phyloP scores from a whole-genome alignment of 92 coral and sea anemone genomes.

The Nematostella vectensis region DNA sequence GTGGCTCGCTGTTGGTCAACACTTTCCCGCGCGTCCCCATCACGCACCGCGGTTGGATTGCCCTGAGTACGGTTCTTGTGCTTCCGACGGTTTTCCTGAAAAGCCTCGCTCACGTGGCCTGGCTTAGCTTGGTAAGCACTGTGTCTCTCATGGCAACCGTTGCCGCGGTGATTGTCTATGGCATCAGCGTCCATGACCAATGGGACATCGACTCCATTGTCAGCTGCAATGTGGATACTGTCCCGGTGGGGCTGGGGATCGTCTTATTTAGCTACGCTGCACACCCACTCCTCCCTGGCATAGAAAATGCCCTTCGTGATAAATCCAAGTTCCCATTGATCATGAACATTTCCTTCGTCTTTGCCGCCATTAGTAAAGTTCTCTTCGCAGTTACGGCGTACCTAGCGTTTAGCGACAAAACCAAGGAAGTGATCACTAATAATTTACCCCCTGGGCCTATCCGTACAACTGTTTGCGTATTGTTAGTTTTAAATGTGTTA shows the following conservation, averaged over 20 bases:
- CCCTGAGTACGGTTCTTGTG: slow-evolving; percentile 28
- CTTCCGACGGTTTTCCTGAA: slow-evolving; percentile 46
- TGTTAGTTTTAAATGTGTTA: slow-evolving; percentile 48
- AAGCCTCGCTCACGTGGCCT: slow-evolving; percentile 42
- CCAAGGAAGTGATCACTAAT: slow-evolving; percentile 45
- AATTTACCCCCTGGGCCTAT: slow-evolving; percentile 39
- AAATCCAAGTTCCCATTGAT: slow-evolving; percentile 30
- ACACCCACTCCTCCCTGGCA: slow-evolving; percentile 49
- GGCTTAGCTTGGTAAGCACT: slow-evolving; percentile 52
- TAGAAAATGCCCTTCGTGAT: slow-evolving; percentile 41
- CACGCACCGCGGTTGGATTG: slow-evolving; percentile 35
- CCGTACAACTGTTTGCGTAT: slow-evolving; percentile 27
- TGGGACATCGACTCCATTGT: slow-evolving; percentile 37
- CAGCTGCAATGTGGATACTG: slow-evolving; percentile 29
- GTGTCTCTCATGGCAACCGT: slow-evolving; percentile 37
- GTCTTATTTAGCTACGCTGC: slow-evolving; percentile 57
- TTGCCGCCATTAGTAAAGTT: slow-evolving; percentile 36
- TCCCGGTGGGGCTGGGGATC: slow-evolving; percentile 47
- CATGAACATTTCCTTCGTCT: slow-evolving; percentile 40
- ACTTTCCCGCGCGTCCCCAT: slow-evolving; percentile 29
- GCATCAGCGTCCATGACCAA: slow-evolving; percentile 20
- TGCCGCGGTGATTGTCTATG: slow-evolving; percentile 34
- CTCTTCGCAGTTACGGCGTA: slow-evolving; percentile 38
- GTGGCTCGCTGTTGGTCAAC: slow-evolving; percentile 41
- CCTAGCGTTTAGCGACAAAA: slow-evolving; percentile 31